Evolutionary conservation across 1,140 invertebrate species (phyloP).

Genomic region (Bombus turneri): DNA sequence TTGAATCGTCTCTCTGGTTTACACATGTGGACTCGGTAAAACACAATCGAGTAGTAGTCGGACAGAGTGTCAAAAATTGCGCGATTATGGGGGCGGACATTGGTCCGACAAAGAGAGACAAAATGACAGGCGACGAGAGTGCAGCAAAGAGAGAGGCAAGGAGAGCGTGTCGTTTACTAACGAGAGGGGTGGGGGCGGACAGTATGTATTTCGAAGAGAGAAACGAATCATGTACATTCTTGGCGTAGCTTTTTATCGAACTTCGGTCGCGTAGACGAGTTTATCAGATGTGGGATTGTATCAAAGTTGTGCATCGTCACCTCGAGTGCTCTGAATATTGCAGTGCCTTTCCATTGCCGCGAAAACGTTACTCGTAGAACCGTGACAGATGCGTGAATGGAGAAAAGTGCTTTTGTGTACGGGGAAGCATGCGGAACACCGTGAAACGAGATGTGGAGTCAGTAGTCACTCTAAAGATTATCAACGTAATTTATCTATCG

Average conservation of each 20-base stretch:
- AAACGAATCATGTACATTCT: conserved; percentile 55
- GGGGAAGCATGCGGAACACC: conserved; percentile 33
- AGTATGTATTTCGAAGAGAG: conserved; percentile 52
- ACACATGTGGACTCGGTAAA: conserved; percentile 43
- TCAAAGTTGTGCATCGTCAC: conserved; percentile 17
- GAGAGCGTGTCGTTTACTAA: conserved; percentile 56
- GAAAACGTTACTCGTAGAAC: conserved; percentile 23
- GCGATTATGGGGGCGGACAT: conserved; percentile 37
- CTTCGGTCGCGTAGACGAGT: conserved; percentile 20
- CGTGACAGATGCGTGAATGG: conserved; percentile 45
- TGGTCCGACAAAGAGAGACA: conserved; percentile 26
- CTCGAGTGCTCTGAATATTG: background rate
- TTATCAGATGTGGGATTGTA: conserved; percentile 38
- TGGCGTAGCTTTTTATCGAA: conserved; percentile 47
- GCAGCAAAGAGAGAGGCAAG: conserved; percentile 37
- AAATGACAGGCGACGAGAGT: conserved; percentile 32
- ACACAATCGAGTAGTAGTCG: background rate
- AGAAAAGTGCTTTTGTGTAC: conserved; percentile 55
- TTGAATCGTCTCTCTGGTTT: conserved; percentile 7
- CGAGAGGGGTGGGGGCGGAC: conserved; percentile 31
- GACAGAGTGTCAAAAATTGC: conserved; percentile 38
- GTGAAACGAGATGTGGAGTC: conserved; percentile 28
- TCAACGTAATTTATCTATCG: conserved; percentile 34
- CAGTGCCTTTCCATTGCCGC: conserved; percentile 18
- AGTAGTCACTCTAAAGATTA: conserved; percentile 34